Base-by-base conservation (phyloP, 2,888 invertebrate species). In the Pasiphila rectangulata region DNA sequence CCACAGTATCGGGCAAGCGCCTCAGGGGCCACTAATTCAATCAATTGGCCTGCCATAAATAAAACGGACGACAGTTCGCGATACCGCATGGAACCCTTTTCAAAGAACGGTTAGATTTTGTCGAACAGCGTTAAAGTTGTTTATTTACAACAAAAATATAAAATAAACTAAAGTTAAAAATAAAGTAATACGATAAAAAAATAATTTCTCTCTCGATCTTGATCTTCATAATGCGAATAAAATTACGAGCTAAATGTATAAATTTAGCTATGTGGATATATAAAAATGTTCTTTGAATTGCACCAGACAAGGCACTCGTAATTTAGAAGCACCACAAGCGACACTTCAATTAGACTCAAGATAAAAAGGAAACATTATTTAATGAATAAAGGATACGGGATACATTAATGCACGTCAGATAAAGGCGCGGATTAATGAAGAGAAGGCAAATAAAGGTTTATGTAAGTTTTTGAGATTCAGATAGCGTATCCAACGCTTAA, bases 11-110 rank as follows among this genome's bases (percentile, higher is more conserved):
- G 67, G 69, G 61, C 75, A 72, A 75, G 64, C 75, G 83, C 85
- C 83, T 83, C 72, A 59, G 77, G 83, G 84, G 72, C 78, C 72
- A 83, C 83, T 87, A 87, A 86, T 85, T 86, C 86, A 87, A 87
- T 87, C 86, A 85, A 85, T 86, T 79, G 79, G 69, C 71, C 65
- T 75, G 69, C 79, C 82, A 85, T 86, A 87, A 86, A 87, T 86
- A 85, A 82, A 77, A 63, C 61, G 67, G 72, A 68, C 67, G 83
- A 78, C 83, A 77, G 69, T 76, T 72, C 67, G 79, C 82, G 80
- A 84, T 83, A 83, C 77, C 63, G 69, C 64, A 70, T 73, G 67
- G 12, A n/a, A n/a, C 43, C 34, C 29, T 15, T 21, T 48, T 48
- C 43, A 13, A 38, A 43, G 43, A 48, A 45, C 39, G 25, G 1